Base-by-base conservation (phyloP, 2,888 invertebrate genomes). In the Andrena hattorfiana region DNA sequence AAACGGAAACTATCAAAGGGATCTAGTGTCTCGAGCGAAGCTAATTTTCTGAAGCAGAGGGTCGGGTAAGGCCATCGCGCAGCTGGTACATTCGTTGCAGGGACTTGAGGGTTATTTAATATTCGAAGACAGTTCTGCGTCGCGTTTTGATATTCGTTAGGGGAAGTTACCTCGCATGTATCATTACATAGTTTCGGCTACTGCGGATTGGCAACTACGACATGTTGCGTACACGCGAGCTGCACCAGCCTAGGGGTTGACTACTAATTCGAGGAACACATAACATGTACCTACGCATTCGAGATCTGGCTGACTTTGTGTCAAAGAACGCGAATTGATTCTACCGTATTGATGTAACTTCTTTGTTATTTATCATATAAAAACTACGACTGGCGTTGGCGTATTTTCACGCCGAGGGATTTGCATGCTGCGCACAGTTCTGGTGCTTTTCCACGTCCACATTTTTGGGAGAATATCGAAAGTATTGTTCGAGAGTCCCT, bases 121-220 rank as follows among this genome's bases (percentile, higher is more conserved):
- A 87, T 86, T 86, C 88, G 77, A 70, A 64, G 71, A 26, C 69
- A 49, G 78, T 32, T 7, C 54, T 32, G 35, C 64, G 59, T 60
- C 71, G 64, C 69, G 64, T 73, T 88, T 87, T 84, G 88, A 88
- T 89, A 90, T 88, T 89, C 88, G 86, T 85, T 87, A 78, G 84
- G 82, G 81, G 83, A 81, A 60, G 68, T 70, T 51, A 73, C 72
- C 80, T 77, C 76, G 80, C 81, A 87, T 84, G 81, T 82, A 86
- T 84, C 66, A 84, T 87, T 86, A 87, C 73, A 83, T 73, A 72
- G 71, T 70, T 81, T 62, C 67, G 71, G 71, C 77, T 70, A 71
- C 73, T 78, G 60, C 48, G 51, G 62, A 67, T 77, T 80, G 84
- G 67, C 72, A 60, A 59, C 28, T 48, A 13, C 64, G 54, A 85